Evolutionary conservation across 1,140 invertebrate species (phyloP).

Genomic region (Caenorhabditis inopinata): DNA sequence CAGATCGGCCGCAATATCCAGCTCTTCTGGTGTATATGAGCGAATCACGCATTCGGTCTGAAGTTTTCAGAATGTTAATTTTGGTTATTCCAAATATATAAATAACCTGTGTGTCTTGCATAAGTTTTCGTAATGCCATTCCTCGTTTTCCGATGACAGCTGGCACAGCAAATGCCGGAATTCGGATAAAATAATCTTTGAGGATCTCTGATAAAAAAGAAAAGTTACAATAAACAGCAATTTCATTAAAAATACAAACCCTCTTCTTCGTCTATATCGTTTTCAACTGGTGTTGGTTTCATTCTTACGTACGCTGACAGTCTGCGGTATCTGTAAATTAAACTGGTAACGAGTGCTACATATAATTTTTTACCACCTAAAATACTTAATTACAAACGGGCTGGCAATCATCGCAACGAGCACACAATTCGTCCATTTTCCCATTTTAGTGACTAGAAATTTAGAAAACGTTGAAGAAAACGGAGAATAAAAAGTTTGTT

Average conservation of each 20-base stretch:
- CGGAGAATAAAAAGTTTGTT: too few relatives aligned
- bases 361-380: not conserved
- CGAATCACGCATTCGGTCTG: not conserved
- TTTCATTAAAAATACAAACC: too few relatives aligned
- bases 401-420: not conserved
- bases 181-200: not conserved
- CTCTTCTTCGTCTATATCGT: not conserved
- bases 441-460: too few relatives aligned
- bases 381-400: not conserved
- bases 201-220: not conserved
- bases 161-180: not conserved
- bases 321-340: not conserved
- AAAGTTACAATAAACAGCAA: too few relatives aligned
- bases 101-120: not conserved
- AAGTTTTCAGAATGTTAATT: not conserved
- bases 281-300: not conserved
- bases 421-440: not conserved
- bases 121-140: not conserved
- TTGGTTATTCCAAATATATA: not conserved
- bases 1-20: not conserved
- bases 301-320: not conserved
- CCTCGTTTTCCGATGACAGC: conserved; percentile 11
- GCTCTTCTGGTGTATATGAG: conserved; percentile 2
- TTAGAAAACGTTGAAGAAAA: too few relatives aligned
- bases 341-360: too few relatives aligned